phyloP scores from a whole-genome alignment of 2,888 invertebrate genomes.

The Dorcus parallelipipedus region DNA sequence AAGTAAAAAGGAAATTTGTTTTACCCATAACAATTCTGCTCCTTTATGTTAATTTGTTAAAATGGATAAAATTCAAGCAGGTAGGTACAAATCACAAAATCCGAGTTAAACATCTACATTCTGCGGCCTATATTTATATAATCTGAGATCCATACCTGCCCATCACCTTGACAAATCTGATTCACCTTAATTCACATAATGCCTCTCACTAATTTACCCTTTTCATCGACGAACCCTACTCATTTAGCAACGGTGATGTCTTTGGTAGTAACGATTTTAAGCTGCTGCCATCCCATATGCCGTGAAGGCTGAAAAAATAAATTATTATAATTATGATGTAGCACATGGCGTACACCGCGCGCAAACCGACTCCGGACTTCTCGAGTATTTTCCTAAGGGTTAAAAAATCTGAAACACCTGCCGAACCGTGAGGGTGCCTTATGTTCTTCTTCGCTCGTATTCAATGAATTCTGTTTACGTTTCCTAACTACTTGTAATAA shows the following conservation, averaged over 20 bases:
- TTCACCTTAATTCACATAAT: conserved; percentile 4
- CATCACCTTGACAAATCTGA: conserved; percentile 21
- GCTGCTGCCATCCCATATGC: conserved; percentile 3
- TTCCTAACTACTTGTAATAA: too few species aligned
- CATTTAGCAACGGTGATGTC: conserved; percentile 4
- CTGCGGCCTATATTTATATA: conserved; percentile 26
- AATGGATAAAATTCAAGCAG: too few species aligned
- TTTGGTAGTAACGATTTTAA: neutral
- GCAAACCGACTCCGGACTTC: neutral
- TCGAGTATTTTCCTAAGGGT: neutral
- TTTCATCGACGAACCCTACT: conserved; percentile 1
- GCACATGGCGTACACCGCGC: conserved; percentile 40
- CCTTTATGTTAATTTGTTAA: too few species aligned
- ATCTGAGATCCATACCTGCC: conserved; percentile 31
- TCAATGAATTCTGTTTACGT: too few species aligned
- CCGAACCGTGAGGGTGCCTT: conserved; percentile 3
- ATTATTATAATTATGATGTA: conserved; percentile 49
- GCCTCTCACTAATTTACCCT: conserved; percentile 4
- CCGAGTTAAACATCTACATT: conserved; percentile 33
- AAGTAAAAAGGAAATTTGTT: too few species aligned
- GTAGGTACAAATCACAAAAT: too few species aligned
- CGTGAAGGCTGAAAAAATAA: conserved; percentile 12
- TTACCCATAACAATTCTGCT: too few species aligned
- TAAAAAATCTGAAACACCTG: conserved; percentile 2
- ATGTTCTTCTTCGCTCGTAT: conserved; percentile 1